Evolutionary conservation across 2,888 invertebrate genomes (phyloP), one percentile per base, ranked within the genome.

Genomic region (Amphipoea oculea): DNA sequence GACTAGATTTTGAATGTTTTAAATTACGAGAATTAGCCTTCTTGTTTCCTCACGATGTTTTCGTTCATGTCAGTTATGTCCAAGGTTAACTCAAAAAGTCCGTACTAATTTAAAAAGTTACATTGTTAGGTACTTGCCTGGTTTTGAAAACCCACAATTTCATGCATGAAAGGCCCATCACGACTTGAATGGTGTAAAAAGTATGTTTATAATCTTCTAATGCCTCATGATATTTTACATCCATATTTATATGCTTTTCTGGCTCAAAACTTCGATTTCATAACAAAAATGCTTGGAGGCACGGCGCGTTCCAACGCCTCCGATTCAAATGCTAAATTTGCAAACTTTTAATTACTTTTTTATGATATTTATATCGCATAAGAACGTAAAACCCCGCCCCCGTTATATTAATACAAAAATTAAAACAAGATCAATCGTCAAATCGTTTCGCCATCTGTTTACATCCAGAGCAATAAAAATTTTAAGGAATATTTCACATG

Each of bases 391-490:
- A 73, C 68, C 60, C 48, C 78, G 68, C 74, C 80, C 68, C 71
- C 42, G 51, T 76, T 74, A 68, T 78, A 83, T 79, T 62, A 83
- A 76, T 78, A 83, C 66, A 78, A 76, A 68, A 80, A 70, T n/a
- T 60, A 36, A 73, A 83, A 87, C 66, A 78, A 81, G 77, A 88
- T 87, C 79, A 86, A 84, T 86, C 84, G 82, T 70, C 79, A 66
- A 75, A 76, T 69, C 73, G 42, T 76, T 79, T 78, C 72, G 57
- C 62, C 79, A 78, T 48, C 77, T 62, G 77, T 86, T 81, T 84
- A 88, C 73, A 73, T 79, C 79, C 20, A 12, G 29, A 62, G 88
- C 76, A 85, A 81, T 87, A 81, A 84, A 82, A 81, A 45, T n/a
- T n/a, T 57, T 63, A 72, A 81, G 73, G 71, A 73, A 84, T 73